Evolutionary conservation across 1,140 invertebrate genomes (phyloP), one percentile per base, ranked within the genome.

Genomic region (Hylaeus volcanicus): DNA sequence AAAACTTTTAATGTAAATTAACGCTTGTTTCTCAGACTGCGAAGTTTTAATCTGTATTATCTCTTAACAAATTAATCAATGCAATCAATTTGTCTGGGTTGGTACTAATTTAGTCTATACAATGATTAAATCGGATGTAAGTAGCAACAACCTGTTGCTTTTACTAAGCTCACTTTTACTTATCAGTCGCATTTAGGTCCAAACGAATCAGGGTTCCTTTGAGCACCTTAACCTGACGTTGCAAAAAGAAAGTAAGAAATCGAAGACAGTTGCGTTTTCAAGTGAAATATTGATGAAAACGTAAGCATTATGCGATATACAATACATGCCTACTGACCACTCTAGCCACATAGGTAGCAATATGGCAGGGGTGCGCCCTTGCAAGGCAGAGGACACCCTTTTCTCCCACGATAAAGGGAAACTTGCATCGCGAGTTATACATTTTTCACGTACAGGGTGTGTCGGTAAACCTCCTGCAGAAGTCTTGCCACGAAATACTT

Each of bases 331-430:
- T 79, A 79, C 56, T 71, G 76, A 81, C 71, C 65, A 51, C n/a
- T 58, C 61, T 70, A 61, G 70, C 56, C 78, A 75, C 6, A 75
- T 70, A 64, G 72, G 72, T 73, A 61, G 64, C 77, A 89, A 87
- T 26, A 26, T 88, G 79, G 85, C 71, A 86, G 88, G 84, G 87
- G 76, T 76, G 81, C 82, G n/a, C 77, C 82, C 82, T 84, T 41
- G 56, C 51, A 64, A n/a, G 15, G 64, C 43, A 60, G 77, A 58
- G 74, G 79, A 81, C 80, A 83, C 83, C 76, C 75, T 70, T 82
- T 83, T 81, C 79, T 77, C 66, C 74, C 76, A 74, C 70, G 56
- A n/a, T 15, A 41, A 61, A 68, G 82, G 76, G 71, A 85, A 84
- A 85, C 55, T 72, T 74, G 39, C 58, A 55, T 69, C 14, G 45